Evolutionary conservation across 2,888 invertebrate genomes (phyloP).

Genomic region (Diadegma fenestrale): DNA sequence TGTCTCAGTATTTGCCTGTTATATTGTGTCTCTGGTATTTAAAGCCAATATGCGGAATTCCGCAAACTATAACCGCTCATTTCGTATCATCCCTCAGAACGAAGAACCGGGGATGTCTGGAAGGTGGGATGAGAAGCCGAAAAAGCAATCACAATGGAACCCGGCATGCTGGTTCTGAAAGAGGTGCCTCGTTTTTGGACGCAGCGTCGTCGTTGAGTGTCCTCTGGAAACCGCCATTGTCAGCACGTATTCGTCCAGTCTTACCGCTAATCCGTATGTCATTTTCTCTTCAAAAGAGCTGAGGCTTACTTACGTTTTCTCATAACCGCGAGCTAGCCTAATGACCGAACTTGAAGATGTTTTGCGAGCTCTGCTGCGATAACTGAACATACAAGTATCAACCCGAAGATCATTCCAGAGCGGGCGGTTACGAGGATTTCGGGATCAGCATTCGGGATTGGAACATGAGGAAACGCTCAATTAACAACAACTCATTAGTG

Average conservation of each 20-base stretch:
- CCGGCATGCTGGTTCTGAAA: background rate
- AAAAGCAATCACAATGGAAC: slow-evolving; percentile 41
- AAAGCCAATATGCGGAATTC: slow-evolving; percentile 72
- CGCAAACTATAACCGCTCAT: slow-evolving; percentile 46
- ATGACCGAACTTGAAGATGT: slow-evolving; percentile 19
- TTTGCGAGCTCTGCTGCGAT: background rate
- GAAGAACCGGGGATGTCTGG: slow-evolving; percentile 54
- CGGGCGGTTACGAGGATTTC: background rate
- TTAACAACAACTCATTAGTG: background rate
- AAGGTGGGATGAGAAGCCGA: slow-evolving; percentile 59
- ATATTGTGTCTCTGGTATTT: slow-evolving; percentile 70
- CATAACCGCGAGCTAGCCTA: slow-evolving; percentile 4
- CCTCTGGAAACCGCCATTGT: background rate
- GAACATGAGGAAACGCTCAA: background rate
- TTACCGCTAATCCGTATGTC: background rate
- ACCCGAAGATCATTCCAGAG: background rate
- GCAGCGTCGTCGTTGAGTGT: background rate
- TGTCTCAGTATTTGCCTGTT: slow-evolving; percentile 67
- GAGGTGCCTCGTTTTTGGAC: slow-evolving; percentile 33
- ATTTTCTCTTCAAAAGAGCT: background rate
- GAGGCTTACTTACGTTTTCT: background rate
- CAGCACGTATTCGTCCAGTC: slow-evolving; percentile 13
- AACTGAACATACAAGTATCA: background rate
- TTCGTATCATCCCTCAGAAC: slow-evolving; percentile 37
- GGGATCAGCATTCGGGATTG: background rate